These are phyloP conservation scores for Clarias macrocephalus DNA, from an alignment of 2,113 vertebrate species.

Conservation along the genomic window DNA sequence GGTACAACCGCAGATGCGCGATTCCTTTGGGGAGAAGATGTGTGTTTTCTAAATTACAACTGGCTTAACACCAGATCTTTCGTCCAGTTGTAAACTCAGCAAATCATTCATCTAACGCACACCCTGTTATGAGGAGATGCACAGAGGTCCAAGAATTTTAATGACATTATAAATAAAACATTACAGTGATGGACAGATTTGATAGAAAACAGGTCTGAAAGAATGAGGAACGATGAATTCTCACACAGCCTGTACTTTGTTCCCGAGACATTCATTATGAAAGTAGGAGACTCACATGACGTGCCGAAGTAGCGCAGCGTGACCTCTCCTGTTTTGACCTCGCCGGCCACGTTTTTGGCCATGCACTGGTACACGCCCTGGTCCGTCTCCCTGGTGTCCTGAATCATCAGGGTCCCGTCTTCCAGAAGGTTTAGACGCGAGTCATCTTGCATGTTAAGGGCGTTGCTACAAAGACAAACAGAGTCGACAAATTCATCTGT, in stretches of 20 bases:
- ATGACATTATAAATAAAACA: not conserved
- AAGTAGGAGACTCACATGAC: slow-evolving; percentile 75
- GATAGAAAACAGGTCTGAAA: slow-evolving; percentile 47
- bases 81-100: not conserved
- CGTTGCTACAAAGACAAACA: slow-evolving; percentile 72
- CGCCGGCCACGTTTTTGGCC: slow-evolving; percentile 95
- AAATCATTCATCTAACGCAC: not conserved
- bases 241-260: not conserved
- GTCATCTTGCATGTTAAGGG: slow-evolving; percentile 92
- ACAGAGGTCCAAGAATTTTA: not conserved
- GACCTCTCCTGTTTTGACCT: slow-evolving; percentile 94
- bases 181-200: not conserved
- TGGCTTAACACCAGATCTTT: not conserved
- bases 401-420: slow-evolving; percentile 96
- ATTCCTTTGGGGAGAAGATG: not conserved
- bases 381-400: slow-evolving; percentile 91
- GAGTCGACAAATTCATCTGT: not conserved
- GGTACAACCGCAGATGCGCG: not conserved
- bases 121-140: not conserved
- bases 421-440: slow-evolving; percentile 92
- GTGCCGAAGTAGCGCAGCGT: slow-evolving; percentile 92
- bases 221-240: not conserved
- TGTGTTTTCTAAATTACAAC: not conserved
- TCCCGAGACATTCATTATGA: not conserved
- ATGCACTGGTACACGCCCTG: slow-evolving; percentile 97